Conservation (phyloP, 2,888 invertebrate genomes). For the Eretmocerus hayati region DNA sequence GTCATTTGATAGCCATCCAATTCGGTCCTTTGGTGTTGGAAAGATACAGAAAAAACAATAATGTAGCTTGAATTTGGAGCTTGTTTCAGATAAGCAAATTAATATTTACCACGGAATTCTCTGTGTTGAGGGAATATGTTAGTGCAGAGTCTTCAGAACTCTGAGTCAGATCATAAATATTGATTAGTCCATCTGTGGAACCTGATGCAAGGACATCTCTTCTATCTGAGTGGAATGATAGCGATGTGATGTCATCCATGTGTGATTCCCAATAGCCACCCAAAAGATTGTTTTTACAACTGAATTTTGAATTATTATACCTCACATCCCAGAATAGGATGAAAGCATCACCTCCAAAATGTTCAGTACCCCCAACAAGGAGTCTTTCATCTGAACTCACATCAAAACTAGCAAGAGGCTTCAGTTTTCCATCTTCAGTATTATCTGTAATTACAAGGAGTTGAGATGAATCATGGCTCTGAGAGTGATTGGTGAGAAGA, state of each 20-base stretch:
- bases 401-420: constrained; percentile 67
- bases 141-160: constrained; percentile 74
- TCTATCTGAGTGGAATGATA: constrained; percentile 61
- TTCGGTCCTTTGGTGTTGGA: constrained; percentile 37
- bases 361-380: constrained; percentile 69
- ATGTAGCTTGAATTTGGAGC: background rate
- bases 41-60: background rate
- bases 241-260: constrained; percentile 66
- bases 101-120: constrained; percentile 61
- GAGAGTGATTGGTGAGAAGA: no score
- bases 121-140: constrained; percentile 67
- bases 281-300: constrained; percentile 47
- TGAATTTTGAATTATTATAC: constrained; percentile 44
- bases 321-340: constrained; percentile 77
- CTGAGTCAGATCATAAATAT: constrained; percentile 72
- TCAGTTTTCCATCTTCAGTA: constrained; percentile 45
- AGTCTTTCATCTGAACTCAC: constrained; percentile 63
- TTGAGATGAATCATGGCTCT: no score
- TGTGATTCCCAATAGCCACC: constrained; percentile 83
- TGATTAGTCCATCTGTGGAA: constrained; percentile 77
- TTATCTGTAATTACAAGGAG: constrained; percentile 32
- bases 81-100: background rate
- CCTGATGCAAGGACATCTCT: constrained; percentile 65
- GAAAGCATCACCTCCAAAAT: constrained; percentile 63
- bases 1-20: constrained; percentile 47